Conservation (phyloP, 2,888 invertebrate genomes). For the Lydus trimaculatus region DNA sequence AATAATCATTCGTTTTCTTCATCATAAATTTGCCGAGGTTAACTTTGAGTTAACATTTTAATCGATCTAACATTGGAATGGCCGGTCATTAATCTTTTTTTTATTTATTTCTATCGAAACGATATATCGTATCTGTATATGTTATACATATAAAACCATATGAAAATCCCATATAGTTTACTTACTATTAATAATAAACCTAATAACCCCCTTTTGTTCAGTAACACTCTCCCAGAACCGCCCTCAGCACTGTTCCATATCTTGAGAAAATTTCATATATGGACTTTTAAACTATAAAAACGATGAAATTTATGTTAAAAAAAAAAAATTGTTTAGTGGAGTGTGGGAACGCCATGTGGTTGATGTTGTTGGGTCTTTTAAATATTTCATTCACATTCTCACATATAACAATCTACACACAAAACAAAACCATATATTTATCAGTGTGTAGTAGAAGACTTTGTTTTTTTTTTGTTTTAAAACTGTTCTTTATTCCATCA, state of each 20-base stretch:
- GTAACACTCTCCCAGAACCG: constrained; percentile 11
- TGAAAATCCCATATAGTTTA: no score
- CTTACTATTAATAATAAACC: no score
- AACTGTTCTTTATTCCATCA: not conserved
- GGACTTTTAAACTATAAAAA: not conserved
- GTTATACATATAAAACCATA: no score
- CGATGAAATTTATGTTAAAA: not conserved
- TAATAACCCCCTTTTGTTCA: no score
- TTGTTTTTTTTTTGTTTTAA: constrained; percentile 11
- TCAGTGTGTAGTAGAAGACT: not conserved
- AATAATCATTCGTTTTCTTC: constrained; percentile 6
- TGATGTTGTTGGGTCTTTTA: not conserved
- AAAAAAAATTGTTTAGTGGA: constrained; percentile 10
- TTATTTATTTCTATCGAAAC: not conserved
- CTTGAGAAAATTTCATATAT: not conserved
- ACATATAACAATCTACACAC: constrained; percentile 1
- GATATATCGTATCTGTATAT: no score
- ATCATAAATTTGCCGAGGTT: constrained; percentile 13
- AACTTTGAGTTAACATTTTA: constrained; percentile 10
- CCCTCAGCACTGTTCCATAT: not conserved
- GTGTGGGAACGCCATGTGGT: constrained; percentile 21
- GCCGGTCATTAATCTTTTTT: not conserved
- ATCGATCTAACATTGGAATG: constrained; percentile 14
- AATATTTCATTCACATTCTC: constrained; percentile 22
- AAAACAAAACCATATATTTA: not conserved